Evolutionary conservation across 2,888 invertebrate species (phyloP).

Genomic region (Mesochorus sp.): DNA sequence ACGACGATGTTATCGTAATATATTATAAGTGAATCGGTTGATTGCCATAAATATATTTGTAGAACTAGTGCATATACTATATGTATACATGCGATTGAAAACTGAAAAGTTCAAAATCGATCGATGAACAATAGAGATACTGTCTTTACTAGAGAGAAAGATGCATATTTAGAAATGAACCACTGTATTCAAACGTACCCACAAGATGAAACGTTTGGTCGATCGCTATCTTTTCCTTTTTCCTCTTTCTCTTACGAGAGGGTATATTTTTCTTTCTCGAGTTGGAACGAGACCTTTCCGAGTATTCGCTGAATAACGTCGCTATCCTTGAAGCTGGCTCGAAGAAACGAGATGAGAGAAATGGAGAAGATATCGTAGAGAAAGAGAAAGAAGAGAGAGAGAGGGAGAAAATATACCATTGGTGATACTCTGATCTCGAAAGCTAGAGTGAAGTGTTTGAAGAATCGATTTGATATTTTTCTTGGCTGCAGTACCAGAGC

Average conservation of each 20-base stretch:
- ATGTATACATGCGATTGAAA: constrained; percentile 17
- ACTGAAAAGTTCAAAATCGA: constrained; percentile 3
- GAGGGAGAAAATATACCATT: constrained; percentile 18
- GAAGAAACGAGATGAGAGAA: constrained; percentile 18
- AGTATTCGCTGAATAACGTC: constrained; percentile 8
- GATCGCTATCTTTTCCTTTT: not conserved
- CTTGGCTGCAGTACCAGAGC: constrained; percentile 44
- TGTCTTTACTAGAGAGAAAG: too few species aligned
- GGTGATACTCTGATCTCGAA: constrained; percentile 44
- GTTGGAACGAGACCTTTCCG: constrained; percentile 5
- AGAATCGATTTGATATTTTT: constrained; percentile 61
- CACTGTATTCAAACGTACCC: too few species aligned
- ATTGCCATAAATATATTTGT: constrained; percentile 10
- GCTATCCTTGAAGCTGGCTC: not conserved
- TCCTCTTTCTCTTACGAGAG: not conserved
- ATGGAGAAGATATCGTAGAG: too few species aligned
- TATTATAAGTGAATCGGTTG: not conserved
- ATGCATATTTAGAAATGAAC: not conserved
- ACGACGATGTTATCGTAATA: not conserved
- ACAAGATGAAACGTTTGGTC: not conserved
- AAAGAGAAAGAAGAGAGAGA: not conserved
- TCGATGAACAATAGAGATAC: not conserved
- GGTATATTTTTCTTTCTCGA: constrained; percentile 2
- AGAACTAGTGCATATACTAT: constrained; percentile 1
- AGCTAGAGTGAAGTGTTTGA: constrained; percentile 53